These are phyloP conservation scores for Altica lythri DNA, from an alignment of 2,888 invertebrate species.

Conservation along the genomic window DNA sequence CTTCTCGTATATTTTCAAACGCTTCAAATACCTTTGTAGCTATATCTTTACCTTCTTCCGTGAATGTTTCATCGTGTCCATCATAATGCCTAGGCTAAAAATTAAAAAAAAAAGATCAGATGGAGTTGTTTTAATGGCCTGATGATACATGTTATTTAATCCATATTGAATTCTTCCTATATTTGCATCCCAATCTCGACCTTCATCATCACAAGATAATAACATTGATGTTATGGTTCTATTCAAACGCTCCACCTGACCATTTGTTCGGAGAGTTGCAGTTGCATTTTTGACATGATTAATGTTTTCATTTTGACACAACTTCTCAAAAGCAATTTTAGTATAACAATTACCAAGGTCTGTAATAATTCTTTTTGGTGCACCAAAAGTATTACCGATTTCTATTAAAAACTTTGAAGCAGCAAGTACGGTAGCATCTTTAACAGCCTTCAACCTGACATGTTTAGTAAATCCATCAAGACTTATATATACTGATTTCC, in stretches of 20 bases:
- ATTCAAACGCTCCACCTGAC: slow-evolving; percentile 42
- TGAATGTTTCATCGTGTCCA: not conserved
- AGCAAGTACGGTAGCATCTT: too few relatives aligned
- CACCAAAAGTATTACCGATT: slow-evolving; percentile 31
- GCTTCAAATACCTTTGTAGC: not conserved
- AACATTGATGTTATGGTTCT: slow-evolving; percentile 33
- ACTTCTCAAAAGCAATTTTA: slow-evolving; percentile 29
- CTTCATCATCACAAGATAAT: slow-evolving; percentile 30
- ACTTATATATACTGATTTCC: too few relatives aligned
- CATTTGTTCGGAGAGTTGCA: slow-evolving; percentile 43
- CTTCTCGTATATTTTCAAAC: not conserved
- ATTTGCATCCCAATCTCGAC: slow-evolving; percentile 37
- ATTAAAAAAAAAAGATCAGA: too few relatives aligned
- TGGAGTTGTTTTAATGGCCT: too few relatives aligned
- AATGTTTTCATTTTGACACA: slow-evolving; percentile 17
- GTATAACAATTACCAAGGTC: slow-evolving; percentile 36
- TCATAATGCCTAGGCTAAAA: too few relatives aligned
- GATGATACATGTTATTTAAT: slow-evolving; percentile 31
- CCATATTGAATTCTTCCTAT: slow-evolving; percentile 33
- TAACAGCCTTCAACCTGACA: too few relatives aligned
- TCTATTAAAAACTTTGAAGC: too few relatives aligned
- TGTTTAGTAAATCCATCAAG: too few relatives aligned
- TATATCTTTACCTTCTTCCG: not conserved
- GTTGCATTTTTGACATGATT: slow-evolving; percentile 40
- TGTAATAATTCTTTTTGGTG: slow-evolving; percentile 30